phyloP scores from a whole-genome alignment of 1,140 invertebrate genomes.

The Zaprionus ornatus region DNA sequence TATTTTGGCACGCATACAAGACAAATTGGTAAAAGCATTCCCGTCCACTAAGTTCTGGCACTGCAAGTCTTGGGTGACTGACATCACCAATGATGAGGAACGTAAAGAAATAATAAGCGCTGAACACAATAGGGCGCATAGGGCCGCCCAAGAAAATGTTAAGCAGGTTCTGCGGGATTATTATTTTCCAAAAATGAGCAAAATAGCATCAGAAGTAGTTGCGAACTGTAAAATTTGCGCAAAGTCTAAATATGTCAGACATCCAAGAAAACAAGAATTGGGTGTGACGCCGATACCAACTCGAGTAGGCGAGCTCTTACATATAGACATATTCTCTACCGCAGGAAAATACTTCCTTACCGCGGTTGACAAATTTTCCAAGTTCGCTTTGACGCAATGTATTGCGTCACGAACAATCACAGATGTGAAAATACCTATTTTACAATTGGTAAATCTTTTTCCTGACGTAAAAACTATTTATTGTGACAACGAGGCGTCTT shows the following conservation, averaged over 20 bases:
- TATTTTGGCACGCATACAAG: not conserved
- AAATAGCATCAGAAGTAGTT: not conserved
- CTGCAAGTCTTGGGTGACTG: not conserved
- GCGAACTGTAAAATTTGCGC: not conserved
- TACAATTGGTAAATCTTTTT: not conserved
- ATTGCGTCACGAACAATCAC: not conserved
- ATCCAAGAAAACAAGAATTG: not conserved
- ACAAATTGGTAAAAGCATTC: not conserved
- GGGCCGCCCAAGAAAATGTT: not conserved
- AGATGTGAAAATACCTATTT: not conserved
- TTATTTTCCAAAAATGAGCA: not conserved
- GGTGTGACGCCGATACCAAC: not conserved
- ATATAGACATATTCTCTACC: not conserved
- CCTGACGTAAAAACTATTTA: not conserved
- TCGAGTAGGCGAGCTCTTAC: not conserved
- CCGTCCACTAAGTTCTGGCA: slow-evolving; percentile 6
- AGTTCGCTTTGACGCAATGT: not conserved
- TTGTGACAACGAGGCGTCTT: not conserved
- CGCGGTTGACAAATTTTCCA: slow-evolving; percentile 1
- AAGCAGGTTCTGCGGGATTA: not conserved
- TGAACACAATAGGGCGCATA: not conserved
- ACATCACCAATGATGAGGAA: not conserved
- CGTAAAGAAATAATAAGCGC: not conserved
- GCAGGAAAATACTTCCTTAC: not conserved
- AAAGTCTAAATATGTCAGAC: not conserved